Base-by-base conservation (phyloP, 2,113 vertebrate species). In the Hemichromis elongatus region DNA sequence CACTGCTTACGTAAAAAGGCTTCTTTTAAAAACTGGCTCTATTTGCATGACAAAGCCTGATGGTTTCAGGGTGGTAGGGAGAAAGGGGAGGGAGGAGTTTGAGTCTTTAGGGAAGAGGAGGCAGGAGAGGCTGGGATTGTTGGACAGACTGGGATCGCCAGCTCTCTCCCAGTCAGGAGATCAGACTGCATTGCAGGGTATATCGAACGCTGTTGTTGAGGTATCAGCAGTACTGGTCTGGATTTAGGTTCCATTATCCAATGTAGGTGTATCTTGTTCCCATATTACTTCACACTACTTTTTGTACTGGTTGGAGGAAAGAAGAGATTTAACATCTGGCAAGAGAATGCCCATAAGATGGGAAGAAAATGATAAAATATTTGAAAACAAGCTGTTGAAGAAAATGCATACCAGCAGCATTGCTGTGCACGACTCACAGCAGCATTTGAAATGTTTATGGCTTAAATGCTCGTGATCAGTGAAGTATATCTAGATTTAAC, bases 31-130 rank as follows among this genome's bases (percentile, higher is more conserved):
- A 95, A 94, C 94, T 87, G 88, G 70, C 81, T 4, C 3, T 8
- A 96, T 97, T 96, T 95, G 93, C 96, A 97, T 96, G 88, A 97
- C 95, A 97, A 96, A 95, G 83, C 88, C 13, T 16, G 79, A 87
- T 90, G 80, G 90, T 92, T 93, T 91, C 70, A 88, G 80, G 90
- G 88, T 89, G 86, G 83, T 40, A 30, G 75, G 73, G 68, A 88
- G 83, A 85, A 92, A 81, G 90, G 92, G 83, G 83, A 77, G 59
- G 59, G 73, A 56, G 73, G 75, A 79, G 63, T 78, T 84, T 86
- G 82, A 42, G 63, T 86, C 88, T 87, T 86, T 61, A 68, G 82
- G 73, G 81, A 81, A 73, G 81, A 83, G 80, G 86, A 83, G 91
- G 21, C 78, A 89, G 78, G 63, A 83, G 81, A 75, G 73, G 81